phyloP scores from a whole-genome alignment of 1,140 invertebrate genomes.

The Drosophila pseudoananassae region DNA sequence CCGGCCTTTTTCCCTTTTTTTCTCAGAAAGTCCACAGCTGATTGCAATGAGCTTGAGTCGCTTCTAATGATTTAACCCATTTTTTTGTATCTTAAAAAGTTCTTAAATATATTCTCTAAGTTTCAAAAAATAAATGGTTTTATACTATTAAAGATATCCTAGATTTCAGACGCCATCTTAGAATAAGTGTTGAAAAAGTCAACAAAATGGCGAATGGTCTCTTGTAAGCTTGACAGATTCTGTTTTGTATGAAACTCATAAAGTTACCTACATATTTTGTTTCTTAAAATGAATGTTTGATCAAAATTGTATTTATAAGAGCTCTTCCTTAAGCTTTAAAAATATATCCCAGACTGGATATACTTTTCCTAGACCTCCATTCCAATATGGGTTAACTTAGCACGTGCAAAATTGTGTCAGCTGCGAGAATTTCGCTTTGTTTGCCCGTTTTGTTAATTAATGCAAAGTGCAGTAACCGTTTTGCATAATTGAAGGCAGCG shows the following conservation, averaged over 20 bases:
- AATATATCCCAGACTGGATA: neutral
- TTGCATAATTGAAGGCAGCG: constrained; percentile 73
- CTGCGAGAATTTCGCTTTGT: constrained; percentile 41
- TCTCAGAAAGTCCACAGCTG: constrained; percentile 1
- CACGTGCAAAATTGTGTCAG: constrained; percentile 58
- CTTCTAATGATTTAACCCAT: neutral
- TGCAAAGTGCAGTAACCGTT: constrained; percentile 79
- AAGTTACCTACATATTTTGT: too few relatives aligned
- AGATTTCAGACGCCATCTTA: too few relatives aligned
- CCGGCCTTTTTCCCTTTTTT: too few relatives aligned
- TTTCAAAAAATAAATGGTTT: too few relatives aligned
- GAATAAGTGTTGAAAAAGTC: too few relatives aligned
- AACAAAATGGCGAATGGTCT: too few relatives aligned
- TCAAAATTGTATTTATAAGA: too few relatives aligned
- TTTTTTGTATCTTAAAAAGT: neutral
- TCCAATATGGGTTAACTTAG: constrained; percentile 35
- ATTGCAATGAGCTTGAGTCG: constrained; percentile 5
- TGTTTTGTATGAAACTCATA: too few relatives aligned
- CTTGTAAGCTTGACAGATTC: too few relatives aligned
- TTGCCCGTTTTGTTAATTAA: constrained; percentile 67
- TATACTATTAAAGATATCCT: too few relatives aligned
- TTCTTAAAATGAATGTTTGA: too few relatives aligned
- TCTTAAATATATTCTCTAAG: neutral
- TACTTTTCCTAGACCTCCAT: neutral
- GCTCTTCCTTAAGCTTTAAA: too few relatives aligned